A percentile compares a stretch with the other conserved stretches of the same genome.
phyloP scores from a whole-genome alignment of 2,888 invertebrate genomes.

The Polydrusus pterygomalis region DNA sequence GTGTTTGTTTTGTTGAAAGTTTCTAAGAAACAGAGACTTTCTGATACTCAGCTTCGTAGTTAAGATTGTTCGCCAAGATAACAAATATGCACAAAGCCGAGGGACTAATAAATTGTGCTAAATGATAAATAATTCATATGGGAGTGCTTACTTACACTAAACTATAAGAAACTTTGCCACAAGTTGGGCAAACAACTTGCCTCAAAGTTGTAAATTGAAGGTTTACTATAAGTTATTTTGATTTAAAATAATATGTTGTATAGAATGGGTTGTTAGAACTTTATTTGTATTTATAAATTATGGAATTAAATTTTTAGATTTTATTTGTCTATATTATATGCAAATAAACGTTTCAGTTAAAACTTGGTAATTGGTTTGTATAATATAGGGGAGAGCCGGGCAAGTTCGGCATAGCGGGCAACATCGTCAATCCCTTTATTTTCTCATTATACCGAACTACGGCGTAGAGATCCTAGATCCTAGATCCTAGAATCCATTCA shows the following conservation, averaged over 20 bases:
- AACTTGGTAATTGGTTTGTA: too few relatives aligned
- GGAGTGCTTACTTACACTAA: slow-evolving; percentile 39
- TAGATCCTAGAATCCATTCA: too few relatives aligned
- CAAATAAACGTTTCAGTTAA: too few relatives aligned
- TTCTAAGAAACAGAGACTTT: background rate
- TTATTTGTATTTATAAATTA: too few relatives aligned
- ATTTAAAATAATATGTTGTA: slow-evolving; percentile 21
- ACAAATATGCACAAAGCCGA: slow-evolving; percentile 38
- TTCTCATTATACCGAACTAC: too few relatives aligned
- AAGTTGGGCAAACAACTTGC: slow-evolving; percentile 34
- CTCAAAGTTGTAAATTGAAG: slow-evolving; percentile 20
- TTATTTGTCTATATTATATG: too few relatives aligned
- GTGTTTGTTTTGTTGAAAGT: background rate
- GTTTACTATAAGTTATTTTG: slow-evolving; percentile 19
- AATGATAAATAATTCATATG: slow-evolving; percentile 50
- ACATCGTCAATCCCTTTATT: too few relatives aligned
- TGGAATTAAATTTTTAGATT: too few relatives aligned
- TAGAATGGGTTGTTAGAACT: too few relatives aligned
- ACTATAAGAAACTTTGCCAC: slow-evolving; percentile 39
- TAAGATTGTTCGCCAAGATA: slow-evolving; percentile 33
- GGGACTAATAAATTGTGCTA: slow-evolving; percentile 42
- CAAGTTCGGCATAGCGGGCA: too few relatives aligned
- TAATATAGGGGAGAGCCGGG: too few relatives aligned
- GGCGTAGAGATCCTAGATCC: too few relatives aligned
- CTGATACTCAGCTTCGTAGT: background rate